A percentile compares a stretch with the other conserved stretches of the same genome.
These are phyloP conservation scores for Halesus radiatus DNA, from an alignment of 1,140 invertebrate species.

Conservation along the genomic window DNA sequence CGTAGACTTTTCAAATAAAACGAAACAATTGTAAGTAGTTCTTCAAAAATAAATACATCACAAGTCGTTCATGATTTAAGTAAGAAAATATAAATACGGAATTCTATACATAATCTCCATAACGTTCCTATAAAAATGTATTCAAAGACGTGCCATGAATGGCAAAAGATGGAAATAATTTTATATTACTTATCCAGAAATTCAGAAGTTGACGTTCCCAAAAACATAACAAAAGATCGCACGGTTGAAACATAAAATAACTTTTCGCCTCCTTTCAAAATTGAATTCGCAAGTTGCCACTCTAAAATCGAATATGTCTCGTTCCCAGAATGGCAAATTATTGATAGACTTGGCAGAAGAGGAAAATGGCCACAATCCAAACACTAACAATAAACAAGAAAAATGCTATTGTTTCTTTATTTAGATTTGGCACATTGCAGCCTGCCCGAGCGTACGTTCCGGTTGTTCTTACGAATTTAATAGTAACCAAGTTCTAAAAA, in stretches of 20 bases:
- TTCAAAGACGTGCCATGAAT: no score
- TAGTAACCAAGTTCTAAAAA: not conserved
- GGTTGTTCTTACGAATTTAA: not conserved
- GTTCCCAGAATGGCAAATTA: conserved; percentile 2
- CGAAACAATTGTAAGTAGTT: no score
- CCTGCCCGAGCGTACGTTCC: not conserved
- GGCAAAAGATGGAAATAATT: no score
- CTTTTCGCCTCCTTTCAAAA: not conserved
- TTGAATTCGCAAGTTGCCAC: conserved; percentile 5
- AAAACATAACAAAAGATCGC: not conserved
- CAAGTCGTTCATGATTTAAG: no score
- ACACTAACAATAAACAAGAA: not conserved
- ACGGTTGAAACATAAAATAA: not conserved
- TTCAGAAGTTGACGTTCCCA: not conserved
- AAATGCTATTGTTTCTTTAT: conserved; percentile 30
- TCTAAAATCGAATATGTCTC: conserved; percentile 29
- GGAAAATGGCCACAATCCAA: conserved; percentile 6
- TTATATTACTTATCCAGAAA: not conserved
- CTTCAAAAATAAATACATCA: no score
- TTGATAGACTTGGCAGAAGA: conserved; percentile 15
- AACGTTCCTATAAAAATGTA: no score
- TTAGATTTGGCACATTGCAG: conserved; percentile 12
- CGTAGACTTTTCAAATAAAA: no score
- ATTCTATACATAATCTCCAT: no score
- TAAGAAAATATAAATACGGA: no score